Evolutionary conservation across 2,797 vertebrate species (phyloP), one percentile per base, ranked within the genome.

Genomic region (Rhabdophis nuchalis): DNA sequence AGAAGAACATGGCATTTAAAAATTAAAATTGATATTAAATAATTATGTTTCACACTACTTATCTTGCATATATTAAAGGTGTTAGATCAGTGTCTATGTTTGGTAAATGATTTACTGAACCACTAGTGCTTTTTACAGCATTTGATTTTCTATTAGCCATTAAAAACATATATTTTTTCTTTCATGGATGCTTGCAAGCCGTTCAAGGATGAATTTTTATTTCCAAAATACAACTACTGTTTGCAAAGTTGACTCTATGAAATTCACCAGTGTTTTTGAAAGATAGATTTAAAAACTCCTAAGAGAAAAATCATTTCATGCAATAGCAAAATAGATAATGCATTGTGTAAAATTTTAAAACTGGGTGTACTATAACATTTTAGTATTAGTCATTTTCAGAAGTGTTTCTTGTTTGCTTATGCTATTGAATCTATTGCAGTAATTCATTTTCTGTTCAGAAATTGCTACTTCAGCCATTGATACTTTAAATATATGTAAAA

Each of bases 21-120:
- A 97, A 97, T 97, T 97, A 96, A 97, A 97, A 94, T 89, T 95
- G 89, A 88, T 97, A 97, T 97, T 96, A 97, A 97, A 97, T 97
- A 97, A 96, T 97, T 95, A 97, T 97, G 96, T 95, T 94, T 96
- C 93, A 88, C 92, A 95, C 96, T 97, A 97, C 96, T 97, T 95
- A 96, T 97, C 93, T 97, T 96, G 94, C 94, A 94, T 89, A 91
- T 97, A 96, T 96, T 96, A 97, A 97, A 97, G 95, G 92, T 64
- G 97, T 95, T 97, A 96, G 96, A 93, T 96, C 92, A 85, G 89
- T 94, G 90, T 46, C 91, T 97, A 94, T 95, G 91, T 94, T 96
- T 96, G 96, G 96, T 96, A 93, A 91, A 95, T 23, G 97, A 95
- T 97, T 98, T 97, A 97, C 94, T 77, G 57, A 95, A 94, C 87